Evolutionary conservation across 2,113 vertebrate species (phyloP).

Genomic region (Suricata suricatta): DNA sequence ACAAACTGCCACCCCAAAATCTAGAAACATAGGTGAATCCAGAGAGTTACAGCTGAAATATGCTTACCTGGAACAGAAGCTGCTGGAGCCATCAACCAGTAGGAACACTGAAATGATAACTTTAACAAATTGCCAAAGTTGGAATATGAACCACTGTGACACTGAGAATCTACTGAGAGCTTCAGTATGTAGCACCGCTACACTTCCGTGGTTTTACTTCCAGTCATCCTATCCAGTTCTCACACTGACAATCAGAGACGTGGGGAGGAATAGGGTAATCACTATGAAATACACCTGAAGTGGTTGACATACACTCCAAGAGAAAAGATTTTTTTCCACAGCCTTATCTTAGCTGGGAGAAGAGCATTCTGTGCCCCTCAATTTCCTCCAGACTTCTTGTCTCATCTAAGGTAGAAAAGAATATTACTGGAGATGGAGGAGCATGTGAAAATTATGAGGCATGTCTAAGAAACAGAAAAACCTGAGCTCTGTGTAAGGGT

Average conservation of each 20-base stretch:
- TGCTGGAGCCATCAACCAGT: neutral
- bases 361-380: neutral
- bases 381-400: neutral
- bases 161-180: neutral
- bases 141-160: neutral
- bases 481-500: neutral
- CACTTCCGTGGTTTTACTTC: neutral
- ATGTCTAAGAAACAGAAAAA: neutral
- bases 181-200: neutral
- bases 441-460: neutral
- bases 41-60: neutral
- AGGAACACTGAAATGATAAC: neutral
- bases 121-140: neutral
- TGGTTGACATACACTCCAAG: neutral
- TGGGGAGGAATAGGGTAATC: neutral
- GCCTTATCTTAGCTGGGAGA: neutral
- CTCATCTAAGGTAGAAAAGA: neutral
- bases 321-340: neutral
- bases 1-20: neutral
- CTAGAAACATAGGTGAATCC: neutral
- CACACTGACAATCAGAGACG: neutral
- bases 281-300: neutral
- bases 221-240: neutral
- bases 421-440: rapidly evolving
- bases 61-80: neutral